phyloP scores from a whole-genome alignment of 1,140 invertebrate genomes.

The Ceratosolen fusciceps region DNA sequence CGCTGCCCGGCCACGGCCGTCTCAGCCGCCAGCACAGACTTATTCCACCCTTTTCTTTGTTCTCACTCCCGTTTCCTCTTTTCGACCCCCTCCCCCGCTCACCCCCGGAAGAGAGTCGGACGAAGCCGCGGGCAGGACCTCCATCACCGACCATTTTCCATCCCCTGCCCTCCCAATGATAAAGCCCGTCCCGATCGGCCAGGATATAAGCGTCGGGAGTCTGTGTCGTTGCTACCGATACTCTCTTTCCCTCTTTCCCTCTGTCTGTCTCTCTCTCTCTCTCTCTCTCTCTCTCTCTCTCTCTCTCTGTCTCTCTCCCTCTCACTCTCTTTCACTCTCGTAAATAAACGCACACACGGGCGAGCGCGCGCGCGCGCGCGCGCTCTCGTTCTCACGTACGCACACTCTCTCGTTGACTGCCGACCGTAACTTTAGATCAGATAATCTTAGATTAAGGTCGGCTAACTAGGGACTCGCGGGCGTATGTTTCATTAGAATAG shows the following conservation, averaged over 20 bases:
- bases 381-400: too few relatives aligned
- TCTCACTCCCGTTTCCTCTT: slow-evolving; percentile 49
- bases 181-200: too few relatives aligned
- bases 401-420: neutral
- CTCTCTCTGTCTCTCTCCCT: too few relatives aligned
- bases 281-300: too few relatives aligned
- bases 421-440: slow-evolving; percentile 13
- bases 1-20: neutral
- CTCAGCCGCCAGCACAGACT: slow-evolving; percentile 52
- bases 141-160: neutral
- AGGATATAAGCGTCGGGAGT: too few relatives aligned
- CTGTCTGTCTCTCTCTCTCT: too few relatives aligned
- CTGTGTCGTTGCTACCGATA: neutral
- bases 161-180: neutral
- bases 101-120: neutral
- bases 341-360: too few relatives aligned
- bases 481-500: neutral
- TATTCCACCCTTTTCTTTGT: slow-evolving; percentile 61
- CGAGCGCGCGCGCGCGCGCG: too few relatives aligned
- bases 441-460: slow-evolving; percentile 25
- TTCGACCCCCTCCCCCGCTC: neutral
- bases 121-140: neutral
- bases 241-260: neutral
- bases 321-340: too few relatives aligned
- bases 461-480: neutral